Evolutionary conservation across 2,797 vertebrate genomes (phyloP).

Genomic region (Sarcophilus harrisii): DNA sequence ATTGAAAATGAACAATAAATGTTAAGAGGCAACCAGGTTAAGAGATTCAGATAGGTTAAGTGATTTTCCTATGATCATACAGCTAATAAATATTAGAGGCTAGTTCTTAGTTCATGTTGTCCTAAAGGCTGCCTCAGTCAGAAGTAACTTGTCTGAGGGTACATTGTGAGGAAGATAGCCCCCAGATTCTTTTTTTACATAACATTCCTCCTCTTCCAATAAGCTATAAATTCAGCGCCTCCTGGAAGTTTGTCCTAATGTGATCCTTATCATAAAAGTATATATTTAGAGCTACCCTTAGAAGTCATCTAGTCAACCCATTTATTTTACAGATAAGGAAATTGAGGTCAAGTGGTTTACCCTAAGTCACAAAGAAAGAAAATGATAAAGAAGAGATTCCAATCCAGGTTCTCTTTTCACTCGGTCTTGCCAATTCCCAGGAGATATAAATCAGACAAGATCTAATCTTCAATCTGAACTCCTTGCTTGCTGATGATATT

Average conservation of each 20-base stretch:
- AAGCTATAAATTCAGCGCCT: not conserved
- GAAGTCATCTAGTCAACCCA: not conserved
- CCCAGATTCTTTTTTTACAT: not conserved
- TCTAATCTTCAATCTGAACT: not conserved
- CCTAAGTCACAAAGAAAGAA: not conserved
- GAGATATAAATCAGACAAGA: not conserved
- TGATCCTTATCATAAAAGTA: not conserved
- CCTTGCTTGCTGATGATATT: not conserved
- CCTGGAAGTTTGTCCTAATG: not conserved
- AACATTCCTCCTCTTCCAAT: not conserved
- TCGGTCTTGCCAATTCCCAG: not conserved
- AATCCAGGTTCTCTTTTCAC: not conserved
- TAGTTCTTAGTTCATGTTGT: not conserved
- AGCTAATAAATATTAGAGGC: not conserved
- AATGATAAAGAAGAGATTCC: not conserved
- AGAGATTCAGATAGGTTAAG: not conserved
- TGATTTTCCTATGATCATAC: not conserved
- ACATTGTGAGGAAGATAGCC: not conserved
- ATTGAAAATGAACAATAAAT: not conserved
- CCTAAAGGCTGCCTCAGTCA: not conserved
- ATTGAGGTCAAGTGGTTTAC: not conserved
- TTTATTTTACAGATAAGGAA: not conserved
- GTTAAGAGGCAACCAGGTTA: not conserved
- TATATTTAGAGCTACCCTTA: not conserved
- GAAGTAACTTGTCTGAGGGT: not conserved